These are phyloP conservation scores for Engraulis encrasicolus DNA, from an alignment of 2,113 vertebrate genomes.

Conservation along the genomic window DNA sequence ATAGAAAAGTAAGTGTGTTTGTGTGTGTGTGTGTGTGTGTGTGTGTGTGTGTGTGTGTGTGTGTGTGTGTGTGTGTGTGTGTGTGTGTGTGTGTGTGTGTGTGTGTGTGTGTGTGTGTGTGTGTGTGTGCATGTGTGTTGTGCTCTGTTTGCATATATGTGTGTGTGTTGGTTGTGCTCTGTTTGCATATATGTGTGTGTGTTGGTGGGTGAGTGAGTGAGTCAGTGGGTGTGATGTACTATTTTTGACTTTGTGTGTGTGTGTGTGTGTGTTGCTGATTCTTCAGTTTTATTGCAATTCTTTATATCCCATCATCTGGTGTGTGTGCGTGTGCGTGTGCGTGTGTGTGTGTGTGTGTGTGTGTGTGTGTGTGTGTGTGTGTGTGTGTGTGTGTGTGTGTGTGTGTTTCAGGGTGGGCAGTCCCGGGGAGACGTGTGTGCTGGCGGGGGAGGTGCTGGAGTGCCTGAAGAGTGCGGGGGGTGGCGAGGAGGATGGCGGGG, in stretches of 20 bases:
- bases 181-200: too few species aligned
- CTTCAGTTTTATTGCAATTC: too few species aligned
- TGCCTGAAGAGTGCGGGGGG: slow-evolving; percentile 80
- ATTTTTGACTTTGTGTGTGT: too few species aligned
- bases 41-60: background rate
- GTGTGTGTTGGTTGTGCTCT: too few species aligned
- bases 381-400: background rate
- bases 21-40: background rate
- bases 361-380: background rate
- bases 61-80: background rate
- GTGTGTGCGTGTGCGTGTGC: background rate
- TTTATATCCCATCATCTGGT: too few species aligned
- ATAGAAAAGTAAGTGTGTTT: slow-evolving; percentile 86
- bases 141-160: too few species aligned
- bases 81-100: background rate
- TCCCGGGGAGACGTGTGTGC: slow-evolving; percentile 89
- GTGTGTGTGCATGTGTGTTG: too few species aligned
- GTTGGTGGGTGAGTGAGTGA: too few species aligned
- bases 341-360: background rate
- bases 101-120: background rate
- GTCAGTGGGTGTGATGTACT: too few species aligned
- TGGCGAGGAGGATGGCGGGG: too few species aligned
- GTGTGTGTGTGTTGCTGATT: too few species aligned
- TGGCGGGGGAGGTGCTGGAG: slow-evolving; percentile 90
- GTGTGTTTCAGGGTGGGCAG: too few species aligned